phyloP scores from a whole-genome alignment of 92 coral and sea anemone species.

The Porites lobata region DNA sequence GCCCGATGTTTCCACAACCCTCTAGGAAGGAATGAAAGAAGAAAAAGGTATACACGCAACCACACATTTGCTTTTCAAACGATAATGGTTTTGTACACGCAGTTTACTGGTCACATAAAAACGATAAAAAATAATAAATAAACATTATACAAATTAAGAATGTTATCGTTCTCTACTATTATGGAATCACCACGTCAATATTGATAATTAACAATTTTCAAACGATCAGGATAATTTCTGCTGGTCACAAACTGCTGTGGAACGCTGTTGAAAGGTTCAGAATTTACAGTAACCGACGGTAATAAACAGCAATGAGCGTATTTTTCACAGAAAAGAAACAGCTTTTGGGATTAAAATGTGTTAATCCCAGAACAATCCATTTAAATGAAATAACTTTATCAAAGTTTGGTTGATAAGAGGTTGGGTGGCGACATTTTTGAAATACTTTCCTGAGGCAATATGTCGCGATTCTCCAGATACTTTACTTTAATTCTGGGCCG shows the following conservation, averaged over 20 bases:
- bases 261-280: neutral
- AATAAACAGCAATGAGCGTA: conserved; percentile 13
- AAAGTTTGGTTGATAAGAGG: conserved; percentile 29
- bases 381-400: conserved; percentile 21
- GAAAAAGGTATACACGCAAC: too few species aligned
- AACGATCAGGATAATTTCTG: neutral
- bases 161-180: conserved; percentile 25
- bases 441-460: conserved; percentile 41
- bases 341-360: neutral
- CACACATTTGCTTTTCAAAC: too few species aligned
- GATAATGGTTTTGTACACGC: too few species aligned
- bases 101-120: too few species aligned
- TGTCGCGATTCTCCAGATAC: neutral
- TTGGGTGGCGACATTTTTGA: conserved; percentile 50
- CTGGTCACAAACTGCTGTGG: neutral
- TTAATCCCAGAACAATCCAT: conserved; percentile 34
- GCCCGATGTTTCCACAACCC: too few species aligned
- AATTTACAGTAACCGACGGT: neutral
- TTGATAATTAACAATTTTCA: conserved; percentile 21
- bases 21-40: too few species aligned
- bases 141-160: neutral
- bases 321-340: conserved; percentile 20
- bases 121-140: too few species aligned
- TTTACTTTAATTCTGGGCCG: conserved; percentile 30
- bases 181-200: conserved; percentile 34